These are phyloP conservation scores for Prunella fulvescens DNA, from an alignment of 2,113 vertebrate species.

Conservation along the genomic window DNA sequence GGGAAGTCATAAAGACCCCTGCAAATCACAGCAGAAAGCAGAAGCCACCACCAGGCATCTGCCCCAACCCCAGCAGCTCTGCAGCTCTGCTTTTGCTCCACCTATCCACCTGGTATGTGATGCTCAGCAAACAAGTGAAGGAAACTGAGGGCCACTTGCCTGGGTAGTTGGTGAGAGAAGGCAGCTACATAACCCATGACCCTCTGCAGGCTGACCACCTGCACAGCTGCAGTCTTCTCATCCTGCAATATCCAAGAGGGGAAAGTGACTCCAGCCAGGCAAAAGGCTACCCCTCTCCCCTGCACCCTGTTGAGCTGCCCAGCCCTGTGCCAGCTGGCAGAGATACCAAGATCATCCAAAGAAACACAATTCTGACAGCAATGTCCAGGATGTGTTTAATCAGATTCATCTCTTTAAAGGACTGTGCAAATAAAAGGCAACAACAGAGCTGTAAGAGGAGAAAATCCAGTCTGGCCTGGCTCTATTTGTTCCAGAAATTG, in stretches of 20 bases:
- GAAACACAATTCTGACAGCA: background rate
- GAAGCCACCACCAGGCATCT: fast-evolving
- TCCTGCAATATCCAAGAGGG: background rate
- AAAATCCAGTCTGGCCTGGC: background rate
- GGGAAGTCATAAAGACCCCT: background rate
- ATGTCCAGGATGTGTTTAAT: background rate
- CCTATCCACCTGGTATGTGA: fast-evolving
- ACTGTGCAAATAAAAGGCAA: background rate
- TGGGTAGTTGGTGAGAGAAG: background rate
- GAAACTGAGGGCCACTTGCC: fast-evolving
- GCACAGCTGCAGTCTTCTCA: background rate
- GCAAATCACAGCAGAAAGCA: background rate
- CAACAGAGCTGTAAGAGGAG: fast-evolving
- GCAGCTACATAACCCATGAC: background rate
- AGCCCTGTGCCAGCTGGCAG: background rate
- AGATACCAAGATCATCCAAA: background rate
- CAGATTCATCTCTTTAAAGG: background rate
- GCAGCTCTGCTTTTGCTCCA: background rate
- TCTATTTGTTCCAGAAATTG: background rate
- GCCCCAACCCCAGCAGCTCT: background rate
- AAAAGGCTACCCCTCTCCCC: background rate
- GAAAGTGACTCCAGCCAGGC: background rate
- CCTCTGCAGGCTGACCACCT: no score
- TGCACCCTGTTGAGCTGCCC: background rate
- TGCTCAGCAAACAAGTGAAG: fast-evolving